A percentile compares a stretch with the other conserved stretches of the same genome.
Conservation (phyloP, 2,888 invertebrate genomes). For the Pollenia amentaria region DNA sequence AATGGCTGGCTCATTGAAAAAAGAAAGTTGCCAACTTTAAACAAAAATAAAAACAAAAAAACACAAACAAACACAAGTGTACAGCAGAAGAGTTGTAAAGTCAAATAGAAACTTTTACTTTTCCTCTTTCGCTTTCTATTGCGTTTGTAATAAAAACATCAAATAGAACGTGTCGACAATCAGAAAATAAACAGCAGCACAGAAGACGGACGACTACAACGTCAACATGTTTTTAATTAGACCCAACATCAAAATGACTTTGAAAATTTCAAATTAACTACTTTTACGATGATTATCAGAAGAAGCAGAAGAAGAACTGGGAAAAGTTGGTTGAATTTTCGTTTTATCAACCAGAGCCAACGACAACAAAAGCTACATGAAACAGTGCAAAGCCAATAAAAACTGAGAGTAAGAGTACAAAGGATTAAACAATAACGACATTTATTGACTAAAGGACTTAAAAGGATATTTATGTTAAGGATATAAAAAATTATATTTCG, state of each 20-base stretch:
- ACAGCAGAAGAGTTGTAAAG: slow-evolving; percentile 46
- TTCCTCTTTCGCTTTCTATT: slow-evolving; percentile 20
- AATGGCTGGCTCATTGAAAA: slow-evolving; percentile 6
- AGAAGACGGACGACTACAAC: neutral
- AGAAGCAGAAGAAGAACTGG: neutral
- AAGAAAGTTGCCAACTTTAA: slow-evolving; percentile 29
- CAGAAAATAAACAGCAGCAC: slow-evolving; percentile 52
- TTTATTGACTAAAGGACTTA: neutral
- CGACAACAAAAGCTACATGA: neutral
- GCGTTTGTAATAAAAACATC: slow-evolving; percentile 64
- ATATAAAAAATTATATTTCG: slow-evolving; percentile 26
- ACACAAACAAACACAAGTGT: slow-evolving; percentile 33
- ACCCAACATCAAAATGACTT: slow-evolving; percentile 49
- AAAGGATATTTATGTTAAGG: slow-evolving; percentile 31
- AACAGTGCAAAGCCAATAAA: neutral
- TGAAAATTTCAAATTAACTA: slow-evolving; percentile 50
- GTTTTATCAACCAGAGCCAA: neutral
- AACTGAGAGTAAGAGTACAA: neutral
- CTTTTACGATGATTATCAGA: neutral
- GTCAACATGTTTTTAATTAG: slow-evolving; percentile 65
- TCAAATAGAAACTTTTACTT: slow-evolving; percentile 64
- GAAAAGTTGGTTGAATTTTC: slow-evolving; percentile 10
- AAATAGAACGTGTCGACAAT: slow-evolving; percentile 67
- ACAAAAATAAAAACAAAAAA: neutral
- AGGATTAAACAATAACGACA: slow-evolving; percentile 21